phyloP scores from a whole-genome alignment of 2,797 vertebrate genomes.

The Basileuterus tristriatus region DNA sequence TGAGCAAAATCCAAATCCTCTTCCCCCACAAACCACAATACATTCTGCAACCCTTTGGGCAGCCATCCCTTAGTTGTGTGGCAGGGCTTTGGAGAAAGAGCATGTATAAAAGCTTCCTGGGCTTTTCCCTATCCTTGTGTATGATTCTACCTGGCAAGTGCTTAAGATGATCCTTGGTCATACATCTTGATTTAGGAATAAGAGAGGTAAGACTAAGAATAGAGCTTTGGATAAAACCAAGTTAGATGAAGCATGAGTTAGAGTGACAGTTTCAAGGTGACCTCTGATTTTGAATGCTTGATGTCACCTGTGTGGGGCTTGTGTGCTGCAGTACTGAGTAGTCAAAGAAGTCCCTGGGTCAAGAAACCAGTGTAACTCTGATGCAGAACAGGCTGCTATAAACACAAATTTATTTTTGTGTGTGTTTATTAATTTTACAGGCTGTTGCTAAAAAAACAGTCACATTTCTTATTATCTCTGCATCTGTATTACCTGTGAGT shows the following conservation, averaged over 20 bases:
- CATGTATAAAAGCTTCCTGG: background rate
- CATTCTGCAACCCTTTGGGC: background rate
- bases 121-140: background rate
- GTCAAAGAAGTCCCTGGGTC: rapidly evolving
- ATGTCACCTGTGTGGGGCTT: rapidly evolving
- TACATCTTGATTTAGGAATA: background rate
- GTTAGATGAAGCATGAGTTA: background rate
- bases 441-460: background rate
- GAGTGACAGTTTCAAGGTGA: background rate
- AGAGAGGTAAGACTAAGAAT: background rate
- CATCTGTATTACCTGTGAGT: background rate
- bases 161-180: background rate
- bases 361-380: background rate
- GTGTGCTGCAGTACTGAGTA: background rate
- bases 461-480: background rate
- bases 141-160: background rate
- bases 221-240: background rate
- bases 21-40: background rate
- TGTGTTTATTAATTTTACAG: background rate
- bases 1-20: background rate
- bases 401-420: background rate
- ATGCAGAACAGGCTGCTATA: background rate
- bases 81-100: background rate
- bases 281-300: background rate
- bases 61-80: background rate